A percentile compares a stretch with the other conserved stretches of the same genome.
Evolutionary conservation across 2,888 invertebrate species (phyloP).

Genomic region (Drosophila antonietae): DNA sequence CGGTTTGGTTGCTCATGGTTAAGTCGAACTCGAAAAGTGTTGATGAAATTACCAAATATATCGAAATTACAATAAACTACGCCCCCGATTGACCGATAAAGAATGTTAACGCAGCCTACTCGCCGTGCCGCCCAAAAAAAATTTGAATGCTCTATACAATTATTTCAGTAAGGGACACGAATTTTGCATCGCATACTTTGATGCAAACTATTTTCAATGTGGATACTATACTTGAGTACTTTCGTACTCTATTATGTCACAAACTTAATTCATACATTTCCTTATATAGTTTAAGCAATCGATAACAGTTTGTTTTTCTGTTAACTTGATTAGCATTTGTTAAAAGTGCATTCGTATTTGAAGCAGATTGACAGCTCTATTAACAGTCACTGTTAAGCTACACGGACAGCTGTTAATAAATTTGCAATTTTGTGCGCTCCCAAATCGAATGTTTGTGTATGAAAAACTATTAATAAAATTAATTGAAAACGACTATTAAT

Average conservation of each 20-base stretch:
- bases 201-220: not conserved
- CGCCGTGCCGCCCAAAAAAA: conserved; percentile 15
- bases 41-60: conserved; percentile 15
- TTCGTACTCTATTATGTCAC: not conserved
- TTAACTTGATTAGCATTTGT: not conserved
- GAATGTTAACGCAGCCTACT: conserved; percentile 2
- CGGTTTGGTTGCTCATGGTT: conserved; percentile 42
- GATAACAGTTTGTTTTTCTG: not conserved
- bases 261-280: not conserved
- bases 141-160: not conserved
- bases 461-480: conserved; percentile 10
- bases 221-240: not conserved
- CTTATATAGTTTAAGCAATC: not conserved
- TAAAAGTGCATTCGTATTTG: not conserved
- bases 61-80: conserved; percentile 16
- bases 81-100: conserved; percentile 24
- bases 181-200: conserved; percentile 4
- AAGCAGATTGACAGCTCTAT: not conserved
- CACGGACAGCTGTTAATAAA: conserved; percentile 35
- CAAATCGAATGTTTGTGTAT: conserved; percentile 15
- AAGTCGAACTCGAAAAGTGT: conserved; percentile 8
- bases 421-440: conserved; percentile 2
- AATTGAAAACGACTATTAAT: not conserved
- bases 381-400: not conserved
- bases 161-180: not conserved